Evolutionary conservation across 2,797 vertebrate species (phyloP), one percentile per base, ranked within the genome.

Genomic region (Hypotaenidia okinawae): DNA sequence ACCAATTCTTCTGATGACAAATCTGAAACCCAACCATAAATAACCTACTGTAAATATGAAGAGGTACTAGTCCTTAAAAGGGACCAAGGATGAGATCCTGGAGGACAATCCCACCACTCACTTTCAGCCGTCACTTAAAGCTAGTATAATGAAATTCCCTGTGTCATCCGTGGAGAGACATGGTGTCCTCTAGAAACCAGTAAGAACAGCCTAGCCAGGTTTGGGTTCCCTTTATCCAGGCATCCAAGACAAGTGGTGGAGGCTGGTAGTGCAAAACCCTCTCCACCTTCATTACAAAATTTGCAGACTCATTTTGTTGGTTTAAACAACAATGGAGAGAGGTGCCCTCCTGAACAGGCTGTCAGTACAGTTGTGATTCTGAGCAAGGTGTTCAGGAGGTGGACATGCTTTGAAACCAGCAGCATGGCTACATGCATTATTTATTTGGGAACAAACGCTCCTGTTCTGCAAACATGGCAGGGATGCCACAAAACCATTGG

Each of bases 341-440:
- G 33, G 41, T 6, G 27, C 73, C 61, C 43, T 66, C n/a, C 64
- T 76, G 32, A 79, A 15, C 37, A 67, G 68, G 16, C 23, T 57
- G 30, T 35, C 10, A 32, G 58, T 8, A 87, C 39, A 35, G 14
- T 12, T 84, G 35, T 8, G 5, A 37, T 88, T 85, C 84, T 61
- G 35, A 85, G 23, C 28, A 61, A 51, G 11, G 16, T 35, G 63
- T 32, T n/a, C 19, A 58, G 30, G 63, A 84, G 22, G 30, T 66
- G 41, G 37, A 68, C 5, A 1, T 7, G 9, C 5, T 8, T 66
- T 41, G 74, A 52, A 70, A 67, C 13, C 47, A 72, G 41, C 15
- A 51, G 21, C 12, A 6, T 9, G 21, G 8, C 47, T 75, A 21
- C 11, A 1, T 22, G 25, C 1, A 0, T 45, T 18, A 63, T 64